Evolutionary conservation across 1,140 invertebrate species (phyloP).

Genomic region (Trachelipus rathkii): DNA sequence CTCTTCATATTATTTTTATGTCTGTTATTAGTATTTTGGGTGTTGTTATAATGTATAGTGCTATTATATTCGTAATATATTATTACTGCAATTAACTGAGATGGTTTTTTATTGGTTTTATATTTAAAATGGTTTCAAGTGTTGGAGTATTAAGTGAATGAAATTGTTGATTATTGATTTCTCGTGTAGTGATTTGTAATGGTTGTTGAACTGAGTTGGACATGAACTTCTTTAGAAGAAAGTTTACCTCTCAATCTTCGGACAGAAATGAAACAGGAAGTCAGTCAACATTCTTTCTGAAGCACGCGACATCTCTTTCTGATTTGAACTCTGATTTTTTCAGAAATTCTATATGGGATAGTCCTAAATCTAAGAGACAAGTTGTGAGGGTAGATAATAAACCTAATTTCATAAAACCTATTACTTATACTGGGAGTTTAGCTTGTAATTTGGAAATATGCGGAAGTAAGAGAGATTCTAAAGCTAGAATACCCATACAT

Average conservation of each 20-base stretch:
- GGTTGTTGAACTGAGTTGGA: neutral
- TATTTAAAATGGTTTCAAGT: too few species aligned
- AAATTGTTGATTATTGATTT: too few species aligned
- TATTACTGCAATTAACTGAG: neutral
- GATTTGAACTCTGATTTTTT: neutral
- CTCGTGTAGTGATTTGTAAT: neutral
- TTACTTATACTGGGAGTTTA: too few species aligned
- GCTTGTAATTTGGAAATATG: too few species aligned
- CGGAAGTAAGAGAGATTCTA: too few species aligned
- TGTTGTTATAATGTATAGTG: neutral
- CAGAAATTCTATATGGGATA: neutral
- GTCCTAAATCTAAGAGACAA: neutral
- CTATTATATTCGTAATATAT: conserved; percentile 1
- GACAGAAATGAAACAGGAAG: neutral
- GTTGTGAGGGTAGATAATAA: too few species aligned
- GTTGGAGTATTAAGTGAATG: too few species aligned
- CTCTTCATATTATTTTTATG: neutral
- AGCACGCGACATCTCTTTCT: neutral
- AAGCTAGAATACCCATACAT: too few species aligned
- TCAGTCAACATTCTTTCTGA: neutral
- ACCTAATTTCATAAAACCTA: too few species aligned
- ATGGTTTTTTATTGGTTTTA: too few species aligned
- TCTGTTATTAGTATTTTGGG: neutral
- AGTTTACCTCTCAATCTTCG: neutral
- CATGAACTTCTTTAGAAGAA: neutral